phyloP scores from a whole-genome alignment of 2,113 vertebrate species.

The Chaetura pelagica region DNA sequence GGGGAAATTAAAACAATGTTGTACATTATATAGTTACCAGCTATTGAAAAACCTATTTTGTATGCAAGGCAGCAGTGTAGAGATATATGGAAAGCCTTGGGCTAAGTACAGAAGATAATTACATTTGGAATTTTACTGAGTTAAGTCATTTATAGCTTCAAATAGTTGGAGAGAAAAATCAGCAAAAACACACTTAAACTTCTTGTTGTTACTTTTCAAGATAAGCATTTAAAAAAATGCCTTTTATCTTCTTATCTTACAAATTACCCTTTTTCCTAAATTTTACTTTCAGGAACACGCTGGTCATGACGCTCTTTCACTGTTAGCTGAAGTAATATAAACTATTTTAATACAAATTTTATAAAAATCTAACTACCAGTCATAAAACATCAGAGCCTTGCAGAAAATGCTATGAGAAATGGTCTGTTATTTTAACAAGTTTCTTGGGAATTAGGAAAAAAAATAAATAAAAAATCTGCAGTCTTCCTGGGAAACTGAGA shows the following conservation, averaged over 20 bases:
- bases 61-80: slow-evolving; percentile 91
- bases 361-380: slow-evolving; percentile 53
- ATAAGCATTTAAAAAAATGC: slow-evolving; percentile 70
- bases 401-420: slow-evolving; percentile 56
- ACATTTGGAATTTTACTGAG: slow-evolving; percentile 99
- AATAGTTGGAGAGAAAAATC: slow-evolving; percentile 91
- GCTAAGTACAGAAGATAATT: slow-evolving; percentile 99
- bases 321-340: slow-evolving; percentile 41
- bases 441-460: neutral
- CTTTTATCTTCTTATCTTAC: slow-evolving; percentile 77
- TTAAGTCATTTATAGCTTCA: slow-evolving; percentile 99
- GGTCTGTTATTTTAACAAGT: slow-evolving; percentile 54
- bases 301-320: slow-evolving; percentile 56
- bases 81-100: slow-evolving; percentile 96
- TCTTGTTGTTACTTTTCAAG: slow-evolving; percentile 82
- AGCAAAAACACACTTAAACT: slow-evolving; percentile 85
- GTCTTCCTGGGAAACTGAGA: slow-evolving; percentile 46
- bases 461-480: neutral
- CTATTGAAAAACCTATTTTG: slow-evolving; percentile 94
- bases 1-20: slow-evolving; percentile 90
- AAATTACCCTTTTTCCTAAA: slow-evolving; percentile 73
- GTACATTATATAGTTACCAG: slow-evolving; percentile 91
- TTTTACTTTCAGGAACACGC: slow-evolving; percentile 67
- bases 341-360: slow-evolving; percentile 59
- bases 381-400: slow-evolving; percentile 61